These are phyloP conservation scores for Scotopteryx bipunctaria DNA, from an alignment of 2,888 invertebrate species.

Conservation along the genomic window DNA sequence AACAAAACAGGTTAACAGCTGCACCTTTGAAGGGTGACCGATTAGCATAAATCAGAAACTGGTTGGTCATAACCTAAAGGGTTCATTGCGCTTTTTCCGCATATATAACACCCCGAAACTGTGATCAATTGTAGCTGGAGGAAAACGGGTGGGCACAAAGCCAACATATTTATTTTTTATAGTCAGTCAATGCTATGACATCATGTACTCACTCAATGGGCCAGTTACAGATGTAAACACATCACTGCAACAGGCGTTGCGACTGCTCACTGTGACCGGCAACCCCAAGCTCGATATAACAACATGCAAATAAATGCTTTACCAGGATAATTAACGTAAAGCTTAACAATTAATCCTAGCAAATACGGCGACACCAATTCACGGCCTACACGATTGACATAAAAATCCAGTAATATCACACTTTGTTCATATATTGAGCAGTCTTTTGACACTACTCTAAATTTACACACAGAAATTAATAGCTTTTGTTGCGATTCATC, in stretches of 20 bases:
- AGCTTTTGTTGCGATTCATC: conserved; percentile 42
- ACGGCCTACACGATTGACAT: conserved; percentile 72
- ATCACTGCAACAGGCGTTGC: conserved; percentile 65
- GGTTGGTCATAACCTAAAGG: conserved; percentile 66
- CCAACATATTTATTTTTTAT: conserved; percentile 79
- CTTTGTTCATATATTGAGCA: conserved; percentile 42
- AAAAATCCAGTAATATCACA: conserved; percentile 46
- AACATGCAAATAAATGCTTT: conserved; percentile 48
- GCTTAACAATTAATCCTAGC: conserved; percentile 53
- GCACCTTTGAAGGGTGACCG: conserved; percentile 43
- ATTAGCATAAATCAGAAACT: conserved; percentile 62
- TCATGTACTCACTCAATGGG: conserved; percentile 79
- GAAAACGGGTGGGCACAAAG: conserved; percentile 82
- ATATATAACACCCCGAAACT: conserved; percentile 66
- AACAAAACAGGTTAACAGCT: conserved; percentile 35
- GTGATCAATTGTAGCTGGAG: conserved; percentile 63
- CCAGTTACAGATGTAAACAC: conserved; percentile 80
- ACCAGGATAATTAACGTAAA: conserved; percentile 47
- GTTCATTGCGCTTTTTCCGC: conserved; percentile 67
- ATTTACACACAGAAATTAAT: conserved; percentile 37
- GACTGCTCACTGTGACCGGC: conserved; percentile 50
- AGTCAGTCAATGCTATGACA: conserved; percentile 77
- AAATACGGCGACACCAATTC: conserved; percentile 69
- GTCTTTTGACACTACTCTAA: conserved; percentile 53
- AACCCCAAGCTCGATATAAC: conserved; percentile 33